Percentiles rank a stretch among this genome's conserved stretches.
phyloP scores from a whole-genome alignment of 2,797 vertebrate genomes.

The Silurus lanzhouensis region DNA sequence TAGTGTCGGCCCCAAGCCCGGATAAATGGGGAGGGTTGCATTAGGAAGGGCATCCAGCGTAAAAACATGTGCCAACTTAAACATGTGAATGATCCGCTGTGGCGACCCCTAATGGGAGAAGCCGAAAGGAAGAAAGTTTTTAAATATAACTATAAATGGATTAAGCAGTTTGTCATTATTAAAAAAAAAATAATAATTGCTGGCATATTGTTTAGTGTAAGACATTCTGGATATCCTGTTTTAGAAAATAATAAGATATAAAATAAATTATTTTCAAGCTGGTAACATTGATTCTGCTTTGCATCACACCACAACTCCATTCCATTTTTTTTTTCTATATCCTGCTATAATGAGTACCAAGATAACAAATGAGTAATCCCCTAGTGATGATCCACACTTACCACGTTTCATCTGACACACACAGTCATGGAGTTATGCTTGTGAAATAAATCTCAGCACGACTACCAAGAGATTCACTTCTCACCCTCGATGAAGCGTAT shows the following conservation, averaged over 20 bases:
- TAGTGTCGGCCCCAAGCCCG: too few species aligned
- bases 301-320: neutral
- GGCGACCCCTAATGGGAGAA: too few species aligned
- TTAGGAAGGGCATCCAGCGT: too few species aligned
- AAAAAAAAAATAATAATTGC: neutral
- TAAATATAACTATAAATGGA: neutral
- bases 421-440: neutral
- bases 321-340: neutral
- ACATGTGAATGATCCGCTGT: too few species aligned
- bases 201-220: neutral
- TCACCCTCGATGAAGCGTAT: neutral
- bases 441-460: neutral
- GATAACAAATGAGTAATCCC: neutral
- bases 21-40: too few species aligned
- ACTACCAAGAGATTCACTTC: neutral
- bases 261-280: neutral
- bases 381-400: neutral
- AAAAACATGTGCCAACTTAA: too few species aligned
- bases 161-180: neutral
- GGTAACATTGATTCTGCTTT: neutral
- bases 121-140: too few species aligned
- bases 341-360: constrained; percentile 1
- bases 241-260: neutral
- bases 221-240: neutral
- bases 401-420: neutral